Base-by-base conservation (phyloP, 2,797 vertebrate genomes). In the Premnoplex brunnescens region DNA sequence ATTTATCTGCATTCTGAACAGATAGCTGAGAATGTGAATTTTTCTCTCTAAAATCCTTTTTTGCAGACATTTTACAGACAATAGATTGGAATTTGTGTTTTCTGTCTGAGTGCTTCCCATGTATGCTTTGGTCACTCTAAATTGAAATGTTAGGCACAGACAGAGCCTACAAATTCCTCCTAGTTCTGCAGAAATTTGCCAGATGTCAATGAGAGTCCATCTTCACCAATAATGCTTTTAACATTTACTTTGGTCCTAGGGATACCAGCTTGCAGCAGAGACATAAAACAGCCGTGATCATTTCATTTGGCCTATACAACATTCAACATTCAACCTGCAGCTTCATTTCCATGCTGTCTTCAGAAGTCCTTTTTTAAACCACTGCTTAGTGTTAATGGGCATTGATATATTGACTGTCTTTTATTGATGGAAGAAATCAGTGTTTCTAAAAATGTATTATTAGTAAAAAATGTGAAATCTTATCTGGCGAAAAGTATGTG, bases 151-250 rank as follows among this genome's bases (percentile, higher is more conserved):
- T 81, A 69, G 27, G 39, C 51, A 37, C 20, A 48, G 60, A 77
- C 0, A 0, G 88, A 91, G 34, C 58, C 46, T 44, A 55, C 23
- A 69, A 66, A 62, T 73, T 84, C n/a, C 22, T 86, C 23, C 62
- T 62, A 22, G 37, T 68, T 89, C 75, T 82, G 36, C 75, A 59
- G 62, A 58, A 86, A 75, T 93, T 88, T 93, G 18, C 22, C 37
- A 74, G 41, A 68, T 66, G 59, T 84, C 66, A 59, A 1, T 34
- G 43, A 78, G 28, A 86, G 83, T 68, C 58, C 44, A 19, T 72
- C 79, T 78, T 88, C 69, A 81, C 73, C 54, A 74, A 72, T 82
- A 74, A 48, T 14, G 26, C 60, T 92, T 95, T 91, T 91, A 80
- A 34, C 58, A 68, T 85, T 93, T 86, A 77, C 41, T 94, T 89